phyloP scores from a whole-genome alignment of 2,797 vertebrate species.

The Leontocebus nigricollis region DNA sequence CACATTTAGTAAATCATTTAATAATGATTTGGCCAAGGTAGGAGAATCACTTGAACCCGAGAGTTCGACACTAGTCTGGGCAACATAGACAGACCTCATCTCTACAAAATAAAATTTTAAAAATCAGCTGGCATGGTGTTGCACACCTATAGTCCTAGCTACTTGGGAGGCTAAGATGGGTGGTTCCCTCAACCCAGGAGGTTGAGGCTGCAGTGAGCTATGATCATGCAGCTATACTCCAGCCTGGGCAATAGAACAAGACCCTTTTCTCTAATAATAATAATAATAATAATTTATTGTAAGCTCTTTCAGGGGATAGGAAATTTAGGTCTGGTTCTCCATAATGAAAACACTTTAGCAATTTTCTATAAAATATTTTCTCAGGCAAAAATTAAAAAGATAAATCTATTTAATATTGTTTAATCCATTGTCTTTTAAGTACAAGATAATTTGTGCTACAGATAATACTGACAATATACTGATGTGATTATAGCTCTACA shows the following conservation, averaged over 20 bases:
- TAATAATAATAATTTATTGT: neutral
- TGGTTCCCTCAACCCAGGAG: too few species aligned
- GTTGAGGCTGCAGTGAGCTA: too few species aligned
- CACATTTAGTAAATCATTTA: neutral
- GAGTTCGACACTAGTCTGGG: neutral
- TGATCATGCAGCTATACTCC: too few species aligned
- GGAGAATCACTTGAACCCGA: neutral
- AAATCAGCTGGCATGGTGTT: too few species aligned
- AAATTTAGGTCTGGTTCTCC: constrained; percentile 41
- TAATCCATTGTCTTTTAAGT: constrained; percentile 28
- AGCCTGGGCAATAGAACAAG: neutral
- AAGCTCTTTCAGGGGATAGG: constrained; percentile 6
- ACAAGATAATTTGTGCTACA: neutral
- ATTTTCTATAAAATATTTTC: constrained; percentile 28
- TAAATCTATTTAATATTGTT: neutral
- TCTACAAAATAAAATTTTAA: too few species aligned
- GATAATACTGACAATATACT: neutral
- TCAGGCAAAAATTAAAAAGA: constrained; percentile 34
- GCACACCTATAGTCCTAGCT: too few species aligned
- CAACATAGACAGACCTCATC: too few species aligned
- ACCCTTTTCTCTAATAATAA: neutral
- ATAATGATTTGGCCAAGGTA: neutral
- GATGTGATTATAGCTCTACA: neutral
- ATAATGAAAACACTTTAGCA: constrained; percentile 28
- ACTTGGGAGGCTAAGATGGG: too few species aligned